phyloP scores from a whole-genome alignment of 2,888 invertebrate species.

The Cancer borealis region DNA sequence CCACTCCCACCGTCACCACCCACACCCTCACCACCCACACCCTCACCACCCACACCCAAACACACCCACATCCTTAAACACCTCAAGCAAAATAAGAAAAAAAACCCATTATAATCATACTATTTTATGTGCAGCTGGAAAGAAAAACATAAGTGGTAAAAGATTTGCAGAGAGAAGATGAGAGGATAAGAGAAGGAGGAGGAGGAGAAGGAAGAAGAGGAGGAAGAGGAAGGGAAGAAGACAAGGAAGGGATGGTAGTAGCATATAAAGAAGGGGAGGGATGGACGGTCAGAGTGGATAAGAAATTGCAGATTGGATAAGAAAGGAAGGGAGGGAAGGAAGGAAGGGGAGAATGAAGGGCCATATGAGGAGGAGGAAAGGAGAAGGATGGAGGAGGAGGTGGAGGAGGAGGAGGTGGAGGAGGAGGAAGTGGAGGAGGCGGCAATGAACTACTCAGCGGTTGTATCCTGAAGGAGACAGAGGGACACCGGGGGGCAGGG shows the following conservation, averaged over 20 bases:
- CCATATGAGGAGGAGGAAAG: background rate
- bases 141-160: background rate
- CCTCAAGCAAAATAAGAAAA: no score
- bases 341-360: no score
- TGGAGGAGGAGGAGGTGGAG: slow-evolving; percentile 1
- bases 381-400: background rate
- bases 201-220: background rate
- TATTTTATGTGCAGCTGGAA: background rate
- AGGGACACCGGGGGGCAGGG: background rate
- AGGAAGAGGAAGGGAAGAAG: background rate
- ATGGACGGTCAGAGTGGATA: background rate
- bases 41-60: no score
- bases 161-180: background rate
- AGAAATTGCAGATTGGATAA: background rate
- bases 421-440: slow-evolving; percentile 9
- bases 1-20: no score
- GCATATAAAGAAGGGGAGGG: background rate
- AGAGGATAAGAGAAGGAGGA: background rate
- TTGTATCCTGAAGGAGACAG: background rate
- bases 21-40: no score
- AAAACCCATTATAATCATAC: background rate
- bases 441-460: background rate
- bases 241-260: background rate
- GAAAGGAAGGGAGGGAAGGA: background rate
- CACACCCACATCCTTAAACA: no score